phyloP scores from a whole-genome alignment of 2,888 invertebrate genomes.

The Caenorhabditis macrosperma region DNA sequence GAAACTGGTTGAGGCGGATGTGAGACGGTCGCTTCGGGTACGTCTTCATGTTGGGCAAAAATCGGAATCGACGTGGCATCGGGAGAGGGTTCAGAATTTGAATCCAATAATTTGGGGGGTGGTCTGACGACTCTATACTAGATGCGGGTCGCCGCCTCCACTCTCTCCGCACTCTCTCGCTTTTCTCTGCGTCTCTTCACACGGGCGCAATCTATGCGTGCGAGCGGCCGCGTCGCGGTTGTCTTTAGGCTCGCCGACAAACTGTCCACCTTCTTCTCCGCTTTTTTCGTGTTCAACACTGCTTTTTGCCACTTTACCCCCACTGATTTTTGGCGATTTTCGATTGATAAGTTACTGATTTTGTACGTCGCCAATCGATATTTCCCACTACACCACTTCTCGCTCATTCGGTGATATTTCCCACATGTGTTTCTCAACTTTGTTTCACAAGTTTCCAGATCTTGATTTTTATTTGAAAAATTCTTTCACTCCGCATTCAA shows the following conservation, averaged over 20 bases:
- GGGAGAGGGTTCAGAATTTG: conserved; percentile 27
- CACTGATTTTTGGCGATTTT: neutral
- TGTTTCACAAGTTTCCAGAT: too few relatives aligned
- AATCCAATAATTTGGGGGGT: conserved; percentile 52
- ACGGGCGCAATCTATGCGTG: conserved; percentile 10
- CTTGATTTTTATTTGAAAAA: too few relatives aligned
- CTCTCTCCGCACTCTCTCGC: conserved; percentile 25
- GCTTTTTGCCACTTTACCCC: conserved; percentile 23
- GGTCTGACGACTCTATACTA: conserved; percentile 39
- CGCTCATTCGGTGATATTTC: too few relatives aligned
- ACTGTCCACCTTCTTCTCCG: conserved; percentile 47
- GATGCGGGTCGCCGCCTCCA: conserved; percentile 36
- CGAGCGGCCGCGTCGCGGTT: conserved; percentile 59
- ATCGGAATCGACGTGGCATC: neutral
- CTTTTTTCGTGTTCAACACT: conserved; percentile 45
- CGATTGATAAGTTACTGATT: neutral
- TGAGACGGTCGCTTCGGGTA: too few relatives aligned
- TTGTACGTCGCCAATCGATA: neutral
- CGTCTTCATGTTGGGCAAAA: neutral
- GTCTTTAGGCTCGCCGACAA: conserved; percentile 56
- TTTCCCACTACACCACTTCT: too few relatives aligned
- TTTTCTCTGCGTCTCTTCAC: conserved; percentile 28
- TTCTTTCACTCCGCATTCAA: too few relatives aligned
- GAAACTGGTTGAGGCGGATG: neutral
- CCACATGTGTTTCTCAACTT: too few relatives aligned